Base-by-base conservation (phyloP, 2,888 invertebrate species). In the Quadroppia sp. region DNA sequence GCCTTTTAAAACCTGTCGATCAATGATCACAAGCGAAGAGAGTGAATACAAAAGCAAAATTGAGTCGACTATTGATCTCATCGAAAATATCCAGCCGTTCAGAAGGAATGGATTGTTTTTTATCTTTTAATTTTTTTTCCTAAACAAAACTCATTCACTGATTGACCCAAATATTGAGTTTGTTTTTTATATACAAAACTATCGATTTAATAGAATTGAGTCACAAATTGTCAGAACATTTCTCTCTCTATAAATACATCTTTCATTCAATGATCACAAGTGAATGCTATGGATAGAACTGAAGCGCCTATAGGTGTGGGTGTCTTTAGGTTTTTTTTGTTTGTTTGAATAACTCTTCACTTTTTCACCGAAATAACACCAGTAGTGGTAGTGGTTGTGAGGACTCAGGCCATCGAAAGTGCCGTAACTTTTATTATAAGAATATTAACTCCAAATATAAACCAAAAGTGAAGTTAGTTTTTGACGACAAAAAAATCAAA, bases 11-110 rank as follows among this genome's bases (percentile, higher is more conserved):
- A 36, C 36, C 11, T n/a, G 17, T n/a, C 36, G n/a, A 59, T 59
- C 36, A 36, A n/a, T 64, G 61, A 64, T 64, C 36, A 64, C n/a
- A 64, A 36, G 6, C 20, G n/a, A n/a, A 64, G 61, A 36, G 61
- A 28, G 3, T 30, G 32, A 64, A 17, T 64, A 20, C 17, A 36
- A 36, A 32, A 9, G 2, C 17, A 36, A 36, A 32, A 9, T 64
- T 64, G 20, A 64, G 36, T 36, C 36, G 61, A 36, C 28, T 64
- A 13, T 64, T 64, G 61, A 64, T 64, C 61, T 64, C 61, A 64
- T 64, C 61, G n/a, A 36, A 59, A 7, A 45, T 64, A 64, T 64
- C 61, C 36, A 64, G 20, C 36, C 3, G 32, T 32, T 61, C 11
- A 17, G 15, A 45, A 15, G 2, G 6, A 6, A 45, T 11, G 15